A percentile compares a stretch with the other conserved stretches of the same genome.
phyloP scores from a whole-genome alignment of 2,113 vertebrate genomes.

The Mungos mungo region DNA sequence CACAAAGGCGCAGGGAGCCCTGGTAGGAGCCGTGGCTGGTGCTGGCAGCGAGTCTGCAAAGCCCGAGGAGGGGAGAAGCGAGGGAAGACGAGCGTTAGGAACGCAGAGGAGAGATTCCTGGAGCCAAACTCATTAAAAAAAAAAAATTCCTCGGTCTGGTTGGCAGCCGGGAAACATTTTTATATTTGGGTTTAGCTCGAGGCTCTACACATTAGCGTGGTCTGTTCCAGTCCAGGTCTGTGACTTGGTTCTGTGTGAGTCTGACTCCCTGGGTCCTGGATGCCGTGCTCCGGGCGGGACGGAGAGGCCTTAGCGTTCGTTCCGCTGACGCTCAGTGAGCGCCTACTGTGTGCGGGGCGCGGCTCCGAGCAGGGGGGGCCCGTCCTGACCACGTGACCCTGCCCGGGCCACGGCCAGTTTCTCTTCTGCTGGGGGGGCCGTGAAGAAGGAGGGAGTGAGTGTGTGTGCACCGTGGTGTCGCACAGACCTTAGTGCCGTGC shows the following conservation, averaged over 20 bases:
- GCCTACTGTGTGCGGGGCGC: background rate
- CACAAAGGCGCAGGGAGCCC: background rate
- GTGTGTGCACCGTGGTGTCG: accelerated
- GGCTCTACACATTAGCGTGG: conserved; percentile 30
- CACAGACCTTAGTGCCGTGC: accelerated
- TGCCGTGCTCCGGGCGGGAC: background rate
- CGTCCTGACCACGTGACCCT: accelerated
- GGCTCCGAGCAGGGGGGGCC: background rate
- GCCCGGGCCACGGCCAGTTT: background rate
- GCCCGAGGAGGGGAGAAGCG: background rate
- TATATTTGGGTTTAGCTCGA: background rate
- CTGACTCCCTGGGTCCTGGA: background rate
- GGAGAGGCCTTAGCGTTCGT: background rate
- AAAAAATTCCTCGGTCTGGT: background rate
- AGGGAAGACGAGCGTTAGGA: background rate
- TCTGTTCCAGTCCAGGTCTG: background rate
- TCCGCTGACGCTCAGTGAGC: accelerated
- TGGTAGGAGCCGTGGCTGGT: accelerated
- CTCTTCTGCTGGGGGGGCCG: background rate
- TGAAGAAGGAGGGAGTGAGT: too few relatives aligned
- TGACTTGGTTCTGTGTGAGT: background rate
- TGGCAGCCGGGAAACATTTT: background rate
- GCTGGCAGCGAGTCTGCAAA: background rate
- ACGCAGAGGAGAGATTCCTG: background rate
- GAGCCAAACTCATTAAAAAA: conserved; percentile 45